Conservation (phyloP, 2,797 vertebrate genomes). For the Eulemur coronatus region DNA sequence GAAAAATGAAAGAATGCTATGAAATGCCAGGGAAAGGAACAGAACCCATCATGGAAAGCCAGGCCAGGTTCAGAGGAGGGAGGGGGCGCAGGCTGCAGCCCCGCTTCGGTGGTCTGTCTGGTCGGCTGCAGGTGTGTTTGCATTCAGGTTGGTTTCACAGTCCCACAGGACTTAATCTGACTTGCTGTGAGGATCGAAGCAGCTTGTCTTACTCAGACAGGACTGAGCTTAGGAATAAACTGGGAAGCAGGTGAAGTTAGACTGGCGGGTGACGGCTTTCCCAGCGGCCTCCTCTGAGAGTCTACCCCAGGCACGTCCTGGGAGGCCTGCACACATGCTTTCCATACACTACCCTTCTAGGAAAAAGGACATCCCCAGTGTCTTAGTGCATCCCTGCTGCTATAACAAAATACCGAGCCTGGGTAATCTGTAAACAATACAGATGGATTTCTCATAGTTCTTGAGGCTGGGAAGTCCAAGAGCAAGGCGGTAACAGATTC, state of each 20-base stretch:
- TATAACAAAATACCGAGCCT: background rate
- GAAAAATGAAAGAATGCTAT: conserved; percentile 38
- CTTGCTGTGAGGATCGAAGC: background rate
- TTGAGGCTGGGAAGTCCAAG: background rate
- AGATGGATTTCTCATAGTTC: background rate
- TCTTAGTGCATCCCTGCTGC: background rate
- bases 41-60: background rate
- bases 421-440: background rate
- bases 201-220: background rate
- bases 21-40: conserved; percentile 18
- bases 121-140: background rate
- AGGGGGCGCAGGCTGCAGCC: rapidly evolving
- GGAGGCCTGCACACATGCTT: background rate
- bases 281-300: background rate
- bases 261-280: rapidly evolving
- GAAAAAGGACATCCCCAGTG: background rate
- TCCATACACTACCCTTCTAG: background rate
- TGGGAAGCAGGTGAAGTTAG: background rate
- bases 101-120: background rate
- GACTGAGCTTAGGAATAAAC: background rate
- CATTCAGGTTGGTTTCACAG: background rate
- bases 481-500: background rate
- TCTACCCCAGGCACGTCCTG: rapidly evolving
- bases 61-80: background rate
- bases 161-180: background rate